Conservation (phyloP, 2,888 invertebrate species). For the Epinotia brunnichana region DNA sequence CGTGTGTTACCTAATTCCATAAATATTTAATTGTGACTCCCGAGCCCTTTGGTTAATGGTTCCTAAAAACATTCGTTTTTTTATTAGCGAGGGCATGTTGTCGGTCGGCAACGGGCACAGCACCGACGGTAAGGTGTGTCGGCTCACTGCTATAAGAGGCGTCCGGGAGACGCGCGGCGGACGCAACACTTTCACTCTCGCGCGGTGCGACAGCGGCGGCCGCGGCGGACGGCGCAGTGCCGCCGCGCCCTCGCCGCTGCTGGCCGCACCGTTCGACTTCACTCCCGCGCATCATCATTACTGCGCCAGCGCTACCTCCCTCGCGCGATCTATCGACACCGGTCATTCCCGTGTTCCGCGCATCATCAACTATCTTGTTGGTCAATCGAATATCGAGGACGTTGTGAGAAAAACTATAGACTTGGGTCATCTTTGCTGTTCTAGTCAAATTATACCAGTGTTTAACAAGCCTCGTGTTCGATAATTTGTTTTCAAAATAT, state of each 20-base stretch:
- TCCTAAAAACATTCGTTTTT: no score
- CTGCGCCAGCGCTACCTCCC: conserved; percentile 55
- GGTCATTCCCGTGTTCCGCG: conserved; percentile 69
- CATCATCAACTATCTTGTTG: conserved; percentile 65
- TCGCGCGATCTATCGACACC: conserved; percentile 64
- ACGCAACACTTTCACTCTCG: conserved; percentile 81
- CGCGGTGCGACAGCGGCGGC: conserved; percentile 61
- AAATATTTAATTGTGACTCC: no score
- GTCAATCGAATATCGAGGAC: conserved; percentile 68
- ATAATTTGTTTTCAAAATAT: background rate
- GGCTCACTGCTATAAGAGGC: conserved; percentile 54
- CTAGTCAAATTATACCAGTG: conserved; percentile 22
- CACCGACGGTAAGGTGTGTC: conserved; percentile 66
- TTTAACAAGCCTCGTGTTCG: conserved; percentile 3
- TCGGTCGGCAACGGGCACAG: conserved; percentile 45
- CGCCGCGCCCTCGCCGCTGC: conserved; percentile 71
- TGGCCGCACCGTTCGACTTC: conserved; percentile 65
- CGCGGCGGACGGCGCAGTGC: conserved; percentile 64
- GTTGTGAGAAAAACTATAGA: conserved; percentile 69
- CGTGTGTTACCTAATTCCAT: no score
- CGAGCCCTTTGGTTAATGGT: no score
- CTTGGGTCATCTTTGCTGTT: conserved; percentile 50
- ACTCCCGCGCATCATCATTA: conserved; percentile 47
- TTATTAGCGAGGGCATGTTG: conserved; percentile 7
- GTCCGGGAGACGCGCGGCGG: conserved; percentile 65